A percentile compares a stretch with the other conserved stretches of the same genome.
phyloP scores from a whole-genome alignment of 1,140 invertebrate genomes.

The Drosophila subobscura region DNA sequence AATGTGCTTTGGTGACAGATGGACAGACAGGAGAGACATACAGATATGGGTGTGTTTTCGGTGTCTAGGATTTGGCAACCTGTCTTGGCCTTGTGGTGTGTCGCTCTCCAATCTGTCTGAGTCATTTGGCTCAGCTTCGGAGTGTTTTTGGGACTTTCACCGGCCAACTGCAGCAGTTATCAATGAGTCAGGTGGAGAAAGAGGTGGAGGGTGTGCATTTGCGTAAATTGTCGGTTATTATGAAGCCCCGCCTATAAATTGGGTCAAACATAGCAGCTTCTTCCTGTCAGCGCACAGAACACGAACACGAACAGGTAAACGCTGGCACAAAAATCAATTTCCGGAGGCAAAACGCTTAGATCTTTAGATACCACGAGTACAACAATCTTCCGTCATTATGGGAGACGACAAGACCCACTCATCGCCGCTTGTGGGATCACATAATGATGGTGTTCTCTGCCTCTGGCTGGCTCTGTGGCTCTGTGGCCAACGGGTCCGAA shows the following conservation, averaged over 20 bases:
- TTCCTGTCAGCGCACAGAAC: conserved; percentile 42
- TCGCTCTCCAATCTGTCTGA: conserved; percentile 13
- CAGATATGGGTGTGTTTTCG: conserved; percentile 36
- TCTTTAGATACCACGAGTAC: conserved; percentile 4
- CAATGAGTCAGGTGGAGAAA: conserved; percentile 35
- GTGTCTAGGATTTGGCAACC: conserved; percentile 50
- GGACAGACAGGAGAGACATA: conserved; percentile 22
- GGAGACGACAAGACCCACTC: conserved; percentile 25
- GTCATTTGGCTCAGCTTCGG: conserved; percentile 12
- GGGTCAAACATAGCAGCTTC: conserved; percentile 44
- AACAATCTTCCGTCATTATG: conserved; percentile 47
- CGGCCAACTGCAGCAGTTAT: conserved; percentile 42
- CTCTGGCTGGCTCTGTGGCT: conserved; percentile 11
- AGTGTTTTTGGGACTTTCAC: conserved; percentile 52
- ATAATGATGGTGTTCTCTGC: conserved; percentile 36
- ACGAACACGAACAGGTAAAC: conserved; percentile 23
- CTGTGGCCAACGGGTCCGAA: conserved; percentile 28
- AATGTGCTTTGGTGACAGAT: conserved; percentile 34
- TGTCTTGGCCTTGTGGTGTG: conserved; percentile 31
- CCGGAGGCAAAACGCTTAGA: conserved; percentile 44
- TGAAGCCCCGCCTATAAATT: conserved; percentile 32
- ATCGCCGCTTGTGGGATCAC: conserved; percentile 30
- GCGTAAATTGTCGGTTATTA: conserved; percentile 52
- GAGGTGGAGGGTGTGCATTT: conserved; percentile 35
- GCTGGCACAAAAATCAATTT: conserved; percentile 62